Base-by-base conservation (phyloP, 2,888 invertebrate species). In the Theretra japonica region DNA sequence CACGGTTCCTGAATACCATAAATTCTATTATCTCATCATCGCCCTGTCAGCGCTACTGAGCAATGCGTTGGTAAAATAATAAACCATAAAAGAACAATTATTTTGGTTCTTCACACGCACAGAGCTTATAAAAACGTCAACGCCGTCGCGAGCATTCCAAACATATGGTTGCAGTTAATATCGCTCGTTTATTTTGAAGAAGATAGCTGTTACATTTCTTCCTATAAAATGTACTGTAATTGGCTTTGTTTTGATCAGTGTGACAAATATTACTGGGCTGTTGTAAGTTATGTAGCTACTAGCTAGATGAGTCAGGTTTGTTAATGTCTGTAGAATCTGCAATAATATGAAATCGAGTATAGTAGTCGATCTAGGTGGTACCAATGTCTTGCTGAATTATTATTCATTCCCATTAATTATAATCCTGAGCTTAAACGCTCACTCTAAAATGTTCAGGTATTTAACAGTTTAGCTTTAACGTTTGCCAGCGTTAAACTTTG, bases 41-140 rank as follows among this genome's bases (percentile, higher is more conserved):
- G 91, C 90, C 76, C 89, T 91, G 90, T 93, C 93, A 87, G 77
- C 92, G 75, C 74, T 78, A 79, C 88, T 88, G 89, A 91, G 90
- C 90, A 87, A 87, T 87, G 84, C 92, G 92, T 92, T 91, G 93
- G 93, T 86, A 89, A 85, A 83, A 84, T 83, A 87, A 88, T 88
- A 89, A 88, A 86, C 86, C 80, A 82, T 88, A 88, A 90, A 90
- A 88, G 83, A 84, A 88, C 88, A 90, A 93, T 91, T 89, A 92
- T 90, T 87, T 87, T 75, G 76, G 83, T 85, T 87, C 91, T 92
- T 92, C 93, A 92, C 93, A 93, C 90, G 88, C 82, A 82, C 81
- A 75, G 80, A 76, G 75, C 77, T 76, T 81, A 89, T 94, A 90
- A 94, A 93, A 89, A 87, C 84, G 90, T 94, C 93, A 92, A 83